These are phyloP conservation scores for Mobula birostris DNA, from an alignment of 2,113 vertebrate genomes.

Conservation along the genomic window DNA sequence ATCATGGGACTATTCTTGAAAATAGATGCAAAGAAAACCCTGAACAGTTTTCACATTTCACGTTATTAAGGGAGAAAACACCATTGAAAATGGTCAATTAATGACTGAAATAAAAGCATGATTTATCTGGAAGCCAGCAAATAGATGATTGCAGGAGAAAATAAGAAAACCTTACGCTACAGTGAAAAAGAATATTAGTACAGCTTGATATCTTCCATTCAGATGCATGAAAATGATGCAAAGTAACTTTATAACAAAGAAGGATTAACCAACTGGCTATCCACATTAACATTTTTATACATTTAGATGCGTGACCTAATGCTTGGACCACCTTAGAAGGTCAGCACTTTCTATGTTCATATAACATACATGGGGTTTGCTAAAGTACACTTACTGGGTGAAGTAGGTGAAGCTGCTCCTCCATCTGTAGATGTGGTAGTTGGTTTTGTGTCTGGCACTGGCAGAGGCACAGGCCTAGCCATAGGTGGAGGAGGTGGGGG, in stretches of 20 bases:
- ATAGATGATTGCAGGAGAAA: neutral
- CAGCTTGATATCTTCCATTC: neutral
- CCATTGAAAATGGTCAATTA: neutral
- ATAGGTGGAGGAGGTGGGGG: slow-evolving; percentile 93
- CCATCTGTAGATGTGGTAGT: slow-evolving; percentile 89
- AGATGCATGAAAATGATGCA: neutral
- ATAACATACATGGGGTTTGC: slow-evolving; percentile 11
- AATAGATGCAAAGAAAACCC: neutral
- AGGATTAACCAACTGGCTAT: neutral
- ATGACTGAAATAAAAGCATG: neutral
- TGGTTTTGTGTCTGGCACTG: slow-evolving; percentile 92
- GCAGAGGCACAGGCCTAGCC: slow-evolving; percentile 95
- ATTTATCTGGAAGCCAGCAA: slow-evolving; percentile 10
- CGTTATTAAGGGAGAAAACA: neutral
- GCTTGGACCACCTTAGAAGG: slow-evolving; percentile 13
- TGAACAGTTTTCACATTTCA: neutral
- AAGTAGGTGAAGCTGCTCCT: slow-evolving; percentile 89
- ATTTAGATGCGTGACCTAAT: neutral
- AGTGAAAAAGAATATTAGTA: neutral
- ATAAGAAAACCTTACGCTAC: neutral
- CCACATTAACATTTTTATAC: neutral
- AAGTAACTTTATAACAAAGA: neutral
- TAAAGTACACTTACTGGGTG: slow-evolving; percentile 80
- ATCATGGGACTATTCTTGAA: neutral
- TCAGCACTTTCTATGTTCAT: neutral